A percentile compares a stretch with the other conserved stretches of the same genome.
Evolutionary conservation across 2,888 invertebrate genomes (phyloP).

Genomic region (Operophtera brumata): DNA sequence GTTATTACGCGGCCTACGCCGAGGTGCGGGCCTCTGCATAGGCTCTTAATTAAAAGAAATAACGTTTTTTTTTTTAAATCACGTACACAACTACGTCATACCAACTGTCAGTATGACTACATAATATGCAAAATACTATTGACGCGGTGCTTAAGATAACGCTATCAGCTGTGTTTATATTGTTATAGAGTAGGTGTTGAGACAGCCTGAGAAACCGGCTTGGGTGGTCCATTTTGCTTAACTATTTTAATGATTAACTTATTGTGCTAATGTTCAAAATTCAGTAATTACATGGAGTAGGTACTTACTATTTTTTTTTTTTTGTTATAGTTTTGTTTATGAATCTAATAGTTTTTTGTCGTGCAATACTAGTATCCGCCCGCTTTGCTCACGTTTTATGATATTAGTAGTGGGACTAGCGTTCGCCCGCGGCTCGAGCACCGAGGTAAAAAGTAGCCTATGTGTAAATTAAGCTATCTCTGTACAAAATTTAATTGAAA

Average conservation of each 20-base stretch:
- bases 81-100: neutral
- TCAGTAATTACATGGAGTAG: neutral
- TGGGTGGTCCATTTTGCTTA: constrained; percentile 45
- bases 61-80: constrained; percentile 1
- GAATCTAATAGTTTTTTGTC: neutral
- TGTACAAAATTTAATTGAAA: too few species aligned
- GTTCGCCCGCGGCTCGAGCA: too few species aligned
- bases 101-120: neutral
- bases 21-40: too few species aligned
- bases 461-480: too few species aligned
- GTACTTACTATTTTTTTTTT: neutral
- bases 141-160: constrained; percentile 51
- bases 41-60: too few species aligned
- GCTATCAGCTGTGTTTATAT: constrained; percentile 48
- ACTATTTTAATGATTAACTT: constrained; percentile 10
- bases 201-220: constrained; percentile 47
- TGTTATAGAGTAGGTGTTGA: constrained; percentile 48
- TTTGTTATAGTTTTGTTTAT: neutral
- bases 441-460: too few species aligned
- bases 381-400: too few species aligned
- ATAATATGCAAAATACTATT: constrained; percentile 42
- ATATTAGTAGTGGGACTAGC: too few species aligned
- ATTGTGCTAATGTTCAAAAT: neutral
- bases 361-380: too few species aligned
- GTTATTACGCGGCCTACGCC: too few species aligned